Base-by-base conservation (phyloP, 2,888 invertebrate genomes). In the Hemicrepidius hirtus region DNA sequence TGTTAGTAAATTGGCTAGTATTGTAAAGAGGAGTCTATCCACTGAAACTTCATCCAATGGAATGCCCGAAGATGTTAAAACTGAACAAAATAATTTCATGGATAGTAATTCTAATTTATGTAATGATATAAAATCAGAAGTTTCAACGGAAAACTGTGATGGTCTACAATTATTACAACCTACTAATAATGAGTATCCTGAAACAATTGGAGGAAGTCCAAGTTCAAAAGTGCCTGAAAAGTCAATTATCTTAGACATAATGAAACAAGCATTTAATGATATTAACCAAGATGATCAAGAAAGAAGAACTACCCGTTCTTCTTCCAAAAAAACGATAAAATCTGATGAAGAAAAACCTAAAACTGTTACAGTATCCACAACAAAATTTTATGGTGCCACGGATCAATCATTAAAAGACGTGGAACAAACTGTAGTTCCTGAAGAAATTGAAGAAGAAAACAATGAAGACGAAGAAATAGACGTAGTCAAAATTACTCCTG, bases 251-350 rank as follows among this genome's bases (percentile, higher is more conserved):
- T 84, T 89, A 82, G 86, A 89, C 84, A 90, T 89, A 86, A 91
- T 90, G 90, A 90, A 89, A 80, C 88, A 90, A 86, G 88, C 88
- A 82, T 89, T 87, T 72, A 86, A 86, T 75, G 85, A 86, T 67
- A 76, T 77, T n/a, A 75, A 69, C 41, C 72, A 66, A 21, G 79
- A 79, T n/a, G 76, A 71, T 12, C 75, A 71, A 68, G 77, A 77
- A 37, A 77, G 77, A 71, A 74, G 74, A 20, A 74, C 78, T 41
- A 80, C 80, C 3, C 73, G 80, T 7, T 80, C 80, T 9, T 76
- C 79, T 18, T 46, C 64, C n/a, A 79, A 75, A 57, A 76, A 76
- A 62, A 49, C 62, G 9, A n/a, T 3, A 13, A 76, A 72, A 65
- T 37, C 64, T 44, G 73, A 74, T 1, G 67, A 75, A 65, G 69